Percentiles rank a stretch among this genome's conserved stretches.
Evolutionary conservation across 2,888 invertebrate species (phyloP).

Genomic region (Andrena dorsata): DNA sequence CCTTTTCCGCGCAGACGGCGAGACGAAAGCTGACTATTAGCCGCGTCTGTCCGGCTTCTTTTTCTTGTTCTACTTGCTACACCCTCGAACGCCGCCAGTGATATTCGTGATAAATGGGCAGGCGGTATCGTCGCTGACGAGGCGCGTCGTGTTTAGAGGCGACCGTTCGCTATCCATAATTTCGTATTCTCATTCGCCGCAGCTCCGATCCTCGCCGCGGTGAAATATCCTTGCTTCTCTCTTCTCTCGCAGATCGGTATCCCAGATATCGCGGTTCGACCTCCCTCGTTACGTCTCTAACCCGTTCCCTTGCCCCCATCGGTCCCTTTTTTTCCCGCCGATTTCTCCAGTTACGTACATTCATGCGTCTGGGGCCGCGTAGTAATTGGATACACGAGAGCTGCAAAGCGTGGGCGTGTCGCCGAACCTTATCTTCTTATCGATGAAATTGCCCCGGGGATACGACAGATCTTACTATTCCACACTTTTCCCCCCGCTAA

Average conservation of each 20-base stretch:
- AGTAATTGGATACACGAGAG: constrained; percentile 49
- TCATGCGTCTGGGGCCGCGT: constrained; percentile 28
- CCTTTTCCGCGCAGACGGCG: not conserved
- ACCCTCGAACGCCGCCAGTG: not conserved
- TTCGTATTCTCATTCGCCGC: not conserved
- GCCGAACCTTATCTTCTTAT: constrained; percentile 44
- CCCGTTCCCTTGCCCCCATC: constrained; percentile 2
- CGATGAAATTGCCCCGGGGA: constrained; percentile 36
- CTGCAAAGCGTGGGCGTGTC: constrained; percentile 45
- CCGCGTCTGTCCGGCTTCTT: constrained; percentile 18
- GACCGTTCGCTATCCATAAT: too few species aligned
- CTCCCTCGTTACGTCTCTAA: not conserved
- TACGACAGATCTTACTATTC: constrained; percentile 38
- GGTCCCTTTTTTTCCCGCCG: not conserved
- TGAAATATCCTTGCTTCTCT: not conserved
- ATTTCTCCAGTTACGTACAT: constrained; percentile 19
- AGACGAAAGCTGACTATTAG: constrained; percentile 21
- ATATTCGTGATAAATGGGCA: not conserved
- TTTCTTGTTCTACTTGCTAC: constrained; percentile 30
- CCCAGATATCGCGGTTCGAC: not conserved
- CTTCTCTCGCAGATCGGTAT: not conserved
- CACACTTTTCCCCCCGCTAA: constrained; percentile 32
- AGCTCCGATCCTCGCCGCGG: too few species aligned
- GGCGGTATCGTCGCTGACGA: not conserved
- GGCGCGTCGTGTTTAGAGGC: too few species aligned